phyloP scores from a whole-genome alignment of 2,888 invertebrate genomes.

The Auanema freiburgensis region DNA sequence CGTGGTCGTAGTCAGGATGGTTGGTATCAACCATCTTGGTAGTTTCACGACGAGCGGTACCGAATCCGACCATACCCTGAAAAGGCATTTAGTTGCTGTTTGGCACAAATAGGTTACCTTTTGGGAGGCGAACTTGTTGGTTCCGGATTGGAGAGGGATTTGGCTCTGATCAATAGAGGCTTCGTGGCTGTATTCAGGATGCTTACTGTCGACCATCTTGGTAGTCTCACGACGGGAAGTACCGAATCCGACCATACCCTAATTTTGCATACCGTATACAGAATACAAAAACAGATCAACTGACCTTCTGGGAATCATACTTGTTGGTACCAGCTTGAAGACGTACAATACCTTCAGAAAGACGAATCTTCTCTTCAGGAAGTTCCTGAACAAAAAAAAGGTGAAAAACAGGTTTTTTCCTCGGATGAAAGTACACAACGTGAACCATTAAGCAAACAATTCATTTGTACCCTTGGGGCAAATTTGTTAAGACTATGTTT shows the following conservation, averaged over 20 bases:
- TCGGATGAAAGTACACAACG: background rate
- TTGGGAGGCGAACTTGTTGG: conserved; percentile 61
- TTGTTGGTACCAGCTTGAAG: conserved; percentile 63
- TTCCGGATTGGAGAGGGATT: conserved; percentile 64
- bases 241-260: conserved; percentile 63
- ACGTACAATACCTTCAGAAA: conserved; percentile 64
- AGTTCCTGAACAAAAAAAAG: conserved; percentile 49
- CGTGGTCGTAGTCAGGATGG: conserved; percentile 64
- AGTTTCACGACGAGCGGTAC: conserved; percentile 64
- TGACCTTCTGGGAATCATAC: conserved; percentile 63
- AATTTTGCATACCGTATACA: conserved; percentile 7
- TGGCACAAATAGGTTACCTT: conserved; percentile 26
- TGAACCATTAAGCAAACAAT: too few species aligned
- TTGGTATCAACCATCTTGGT: conserved; percentile 61
- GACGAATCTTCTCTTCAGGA: conserved; percentile 64
- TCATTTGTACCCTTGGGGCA: background rate
- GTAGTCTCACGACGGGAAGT: conserved; percentile 64
- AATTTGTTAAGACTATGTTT: background rate
- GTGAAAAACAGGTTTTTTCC: background rate
- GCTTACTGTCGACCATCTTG: conserved; percentile 63
- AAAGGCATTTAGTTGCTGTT: background rate
- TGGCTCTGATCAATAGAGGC: conserved; percentile 59
- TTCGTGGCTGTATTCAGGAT: conserved; percentile 64
- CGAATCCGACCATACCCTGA: conserved; percentile 63
- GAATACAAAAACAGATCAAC: background rate